phyloP scores from a whole-genome alignment of 2,888 invertebrate genomes.

The Endotricha flammealis region DNA sequence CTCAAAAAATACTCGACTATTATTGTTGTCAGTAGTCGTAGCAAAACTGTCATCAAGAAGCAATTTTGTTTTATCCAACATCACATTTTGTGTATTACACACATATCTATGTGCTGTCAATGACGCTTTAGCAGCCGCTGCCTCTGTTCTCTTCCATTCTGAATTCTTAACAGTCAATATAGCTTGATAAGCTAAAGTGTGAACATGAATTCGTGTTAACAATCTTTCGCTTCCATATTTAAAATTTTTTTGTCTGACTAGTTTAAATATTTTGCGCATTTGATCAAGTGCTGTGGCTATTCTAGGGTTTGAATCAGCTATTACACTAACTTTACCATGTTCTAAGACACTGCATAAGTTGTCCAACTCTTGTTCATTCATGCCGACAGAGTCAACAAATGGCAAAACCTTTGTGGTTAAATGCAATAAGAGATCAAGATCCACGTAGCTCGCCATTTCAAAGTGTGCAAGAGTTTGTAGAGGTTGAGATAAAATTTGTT shows the following conservation, averaged over 20 bases:
- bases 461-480: slow-evolving; percentile 84
- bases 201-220: slow-evolving; percentile 88
- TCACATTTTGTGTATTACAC: slow-evolving; percentile 82
- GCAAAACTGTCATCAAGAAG: slow-evolving; percentile 91
- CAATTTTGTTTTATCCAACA: slow-evolving; percentile 69
- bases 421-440: slow-evolving; percentile 82
- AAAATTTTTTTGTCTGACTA: slow-evolving; percentile 65
- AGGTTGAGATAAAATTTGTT: slow-evolving; percentile 81
- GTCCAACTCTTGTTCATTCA: slow-evolving; percentile 92
- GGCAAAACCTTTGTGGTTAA: slow-evolving; percentile 83
- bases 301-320: slow-evolving; percentile 88
- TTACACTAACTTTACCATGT: slow-evolving; percentile 83
- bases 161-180: slow-evolving; percentile 84
- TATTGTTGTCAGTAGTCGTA: slow-evolving; percentile 78
- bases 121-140: slow-evolving; percentile 90
- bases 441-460: slow-evolving; percentile 92
- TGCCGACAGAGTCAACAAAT: slow-evolving; percentile 88
- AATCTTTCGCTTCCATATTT: slow-evolving; percentile 67
- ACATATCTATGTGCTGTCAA: slow-evolving; percentile 90
- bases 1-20: slow-evolving; percentile 81
- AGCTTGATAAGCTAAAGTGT: slow-evolving; percentile 92
- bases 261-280: slow-evolving; percentile 83
- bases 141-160: slow-evolving; percentile 86
- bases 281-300: slow-evolving; percentile 89
- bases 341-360: slow-evolving; percentile 85